Conservation (phyloP, 2,888 invertebrate species). For the Autographa gamma region DNA sequence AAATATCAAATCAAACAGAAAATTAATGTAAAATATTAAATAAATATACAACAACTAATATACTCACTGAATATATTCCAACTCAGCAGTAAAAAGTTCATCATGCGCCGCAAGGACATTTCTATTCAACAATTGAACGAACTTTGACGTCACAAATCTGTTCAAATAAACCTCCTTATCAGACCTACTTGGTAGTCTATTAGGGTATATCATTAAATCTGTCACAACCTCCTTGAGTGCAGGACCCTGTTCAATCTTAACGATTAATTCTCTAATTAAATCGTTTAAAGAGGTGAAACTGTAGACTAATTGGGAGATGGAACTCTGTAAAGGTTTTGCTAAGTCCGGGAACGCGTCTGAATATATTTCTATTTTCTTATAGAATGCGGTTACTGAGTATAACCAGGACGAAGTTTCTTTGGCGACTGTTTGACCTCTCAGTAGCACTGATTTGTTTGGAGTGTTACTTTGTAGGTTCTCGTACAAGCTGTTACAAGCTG, state of each 20-base stretch:
- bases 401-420: conserved; percentile 86
- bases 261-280: conserved; percentile 83
- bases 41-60: conserved; percentile 6
- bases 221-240: conserved; percentile 70
- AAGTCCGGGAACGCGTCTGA: conserved; percentile 94
- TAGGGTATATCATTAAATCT: conserved; percentile 88
- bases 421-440: conserved; percentile 71
- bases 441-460: conserved; percentile 54
- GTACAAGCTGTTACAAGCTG: conserved; percentile 65
- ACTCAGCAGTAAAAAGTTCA: conserved; percentile 66
- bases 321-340: conserved; percentile 91
- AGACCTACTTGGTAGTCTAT: conserved; percentile 63
- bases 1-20: too few species aligned
- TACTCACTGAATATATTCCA: conserved; percentile 87
- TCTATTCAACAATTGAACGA: conserved; percentile 75
- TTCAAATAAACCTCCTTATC: conserved; percentile 77
- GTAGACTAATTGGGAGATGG: conserved; percentile 91
- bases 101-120: conserved; percentile 61
- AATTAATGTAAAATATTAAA: too few species aligned
- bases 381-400: conserved; percentile 88
- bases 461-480: conserved; percentile 56
- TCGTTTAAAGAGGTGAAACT: conserved; percentile 90
- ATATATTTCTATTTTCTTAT: conserved; percentile 88
- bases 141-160: conserved; percentile 78
- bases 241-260: conserved; percentile 73